These are phyloP conservation scores for Alloplasta piceator DNA, from an alignment of 2,888 invertebrate genomes.

Conservation along the genomic window DNA sequence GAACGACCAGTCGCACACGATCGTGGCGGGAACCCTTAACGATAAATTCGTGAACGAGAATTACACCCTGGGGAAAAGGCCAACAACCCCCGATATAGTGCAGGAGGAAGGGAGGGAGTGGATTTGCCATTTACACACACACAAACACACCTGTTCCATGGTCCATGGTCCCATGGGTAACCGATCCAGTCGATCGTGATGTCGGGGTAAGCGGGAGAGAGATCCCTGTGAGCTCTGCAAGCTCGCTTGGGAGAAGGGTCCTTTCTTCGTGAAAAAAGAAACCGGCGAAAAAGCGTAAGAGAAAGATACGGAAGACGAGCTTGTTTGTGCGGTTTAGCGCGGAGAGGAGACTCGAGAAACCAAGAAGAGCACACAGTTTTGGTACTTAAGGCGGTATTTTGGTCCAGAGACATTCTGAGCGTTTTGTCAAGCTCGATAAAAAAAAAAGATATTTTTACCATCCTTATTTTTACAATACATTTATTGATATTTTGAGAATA, in stretches of 20 bases:
- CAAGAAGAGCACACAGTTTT: slow-evolving; percentile 31
- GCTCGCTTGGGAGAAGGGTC: slow-evolving; percentile 45
- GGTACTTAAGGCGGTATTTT: too few species aligned
- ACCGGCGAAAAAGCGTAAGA: slow-evolving; percentile 17
- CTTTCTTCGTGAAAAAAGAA: neutral
- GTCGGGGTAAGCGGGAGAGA: slow-evolving; percentile 24
- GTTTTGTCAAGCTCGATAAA: too few species aligned
- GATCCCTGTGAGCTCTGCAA: slow-evolving; percentile 3
- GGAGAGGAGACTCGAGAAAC: slow-evolving; percentile 18
- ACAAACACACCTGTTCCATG: slow-evolving; percentile 46
- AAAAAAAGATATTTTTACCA: too few species aligned
- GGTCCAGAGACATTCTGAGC: too few species aligned
- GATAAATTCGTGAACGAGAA: slow-evolving; percentile 64
- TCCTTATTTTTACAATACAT: too few species aligned
- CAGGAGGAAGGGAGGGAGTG: neutral
- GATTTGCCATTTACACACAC: slow-evolving; percentile 28
- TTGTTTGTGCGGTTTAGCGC: neutral
- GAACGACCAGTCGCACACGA: slow-evolving; percentile 36
- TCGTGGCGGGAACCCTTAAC: slow-evolving; percentile 47
- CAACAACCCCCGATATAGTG: slow-evolving; percentile 48
- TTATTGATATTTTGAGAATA: too few species aligned
- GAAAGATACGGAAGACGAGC: slow-evolving; percentile 31
- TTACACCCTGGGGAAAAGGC: slow-evolving; percentile 55
- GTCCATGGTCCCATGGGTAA: slow-evolving; percentile 47
- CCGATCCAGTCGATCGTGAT: slow-evolving; percentile 48